Percentiles rank a stretch among this genome's conserved stretches.
Evolutionary conservation across 30 jellyfish, hydroid and myxozoan species (phyloP).

Genomic region (Clytia hemisphaerica): DNA sequence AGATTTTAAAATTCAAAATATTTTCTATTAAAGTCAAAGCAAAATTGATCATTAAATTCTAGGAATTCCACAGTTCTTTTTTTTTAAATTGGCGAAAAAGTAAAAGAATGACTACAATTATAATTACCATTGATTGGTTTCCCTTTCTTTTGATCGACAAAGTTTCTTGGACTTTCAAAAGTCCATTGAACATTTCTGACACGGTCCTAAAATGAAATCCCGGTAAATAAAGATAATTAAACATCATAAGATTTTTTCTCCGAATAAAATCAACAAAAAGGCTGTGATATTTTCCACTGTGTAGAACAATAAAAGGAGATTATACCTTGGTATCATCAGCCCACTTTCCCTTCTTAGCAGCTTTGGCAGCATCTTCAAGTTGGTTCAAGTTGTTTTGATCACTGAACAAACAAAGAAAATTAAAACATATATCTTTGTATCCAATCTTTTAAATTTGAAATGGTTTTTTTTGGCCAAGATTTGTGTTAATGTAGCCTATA

Average conservation of each 20-base stretch:
- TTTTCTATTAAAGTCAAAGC: too few relatives aligned
- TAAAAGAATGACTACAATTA: background rate
- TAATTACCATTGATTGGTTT: slow-evolving; percentile 69
- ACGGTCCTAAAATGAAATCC: slow-evolving; percentile 54
- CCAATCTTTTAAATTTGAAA: too few relatives aligned
- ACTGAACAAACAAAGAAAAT: slow-evolving; percentile 27
- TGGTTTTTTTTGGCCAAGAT: too few relatives aligned
- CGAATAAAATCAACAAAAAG: too few relatives aligned
- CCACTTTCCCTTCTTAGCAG: slow-evolving; percentile 84
- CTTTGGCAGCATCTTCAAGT: slow-evolving; percentile 76
- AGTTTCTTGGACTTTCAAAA: slow-evolving; percentile 62
- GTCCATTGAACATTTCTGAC: slow-evolving; percentile 77
- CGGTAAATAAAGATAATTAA: background rate
- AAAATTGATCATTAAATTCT: too few relatives aligned
- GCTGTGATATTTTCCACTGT: background rate
- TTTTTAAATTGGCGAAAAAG: background rate
- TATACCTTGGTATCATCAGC: slow-evolving; percentile 73
- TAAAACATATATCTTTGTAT: background rate
- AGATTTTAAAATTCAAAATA: background rate
- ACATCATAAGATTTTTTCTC: too few relatives aligned
- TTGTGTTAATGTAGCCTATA: too few relatives aligned
- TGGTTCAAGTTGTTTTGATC: slow-evolving; percentile 63
- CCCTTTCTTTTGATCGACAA: slow-evolving; percentile 79
- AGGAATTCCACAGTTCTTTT: too few relatives aligned
- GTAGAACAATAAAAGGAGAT: background rate